Percentiles rank a stretch among this genome's conserved stretches.
phyloP scores from a whole-genome alignment of 2,113 vertebrate species.

The Scopus umbretta region DNA sequence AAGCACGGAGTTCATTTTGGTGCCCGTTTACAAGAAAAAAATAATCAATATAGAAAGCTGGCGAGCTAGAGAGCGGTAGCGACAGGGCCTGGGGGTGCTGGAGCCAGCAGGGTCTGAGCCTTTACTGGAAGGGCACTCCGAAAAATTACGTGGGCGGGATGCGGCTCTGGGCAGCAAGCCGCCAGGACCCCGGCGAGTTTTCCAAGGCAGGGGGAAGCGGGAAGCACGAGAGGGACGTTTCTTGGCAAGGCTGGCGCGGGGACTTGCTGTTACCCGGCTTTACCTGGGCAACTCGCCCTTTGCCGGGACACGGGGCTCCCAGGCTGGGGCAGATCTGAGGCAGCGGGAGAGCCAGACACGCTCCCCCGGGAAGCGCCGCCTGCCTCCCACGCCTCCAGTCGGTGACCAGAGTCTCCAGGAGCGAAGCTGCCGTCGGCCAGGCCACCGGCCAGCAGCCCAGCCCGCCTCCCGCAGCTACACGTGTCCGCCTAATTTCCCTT shows the following conservation, averaged over 20 bases:
- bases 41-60: not conserved
- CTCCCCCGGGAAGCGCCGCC: not conserved
- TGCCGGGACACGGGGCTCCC: accelerated
- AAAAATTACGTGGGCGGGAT: accelerated
- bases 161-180: not conserved
- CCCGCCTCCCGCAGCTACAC: accelerated
- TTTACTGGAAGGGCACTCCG: not conserved
- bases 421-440: accelerated
- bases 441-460: not conserved
- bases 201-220: not conserved
- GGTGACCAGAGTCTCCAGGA: not conserved
- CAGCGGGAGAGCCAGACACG: accelerated
- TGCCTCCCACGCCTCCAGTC: accelerated
- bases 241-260: no score
- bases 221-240: accelerated
- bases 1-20: conserved; percentile 56
- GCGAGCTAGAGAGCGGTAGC: not conserved
- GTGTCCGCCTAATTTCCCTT: not conserved
- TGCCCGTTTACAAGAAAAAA: not conserved
- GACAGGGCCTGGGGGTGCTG: not conserved
- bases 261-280: not conserved
- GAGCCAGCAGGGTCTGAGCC: not conserved
- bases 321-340: not conserved
- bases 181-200: not conserved
- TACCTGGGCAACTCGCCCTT: accelerated